Conservation (phyloP, 2,888 invertebrate species). For the Nomada goodeniana region DNA sequence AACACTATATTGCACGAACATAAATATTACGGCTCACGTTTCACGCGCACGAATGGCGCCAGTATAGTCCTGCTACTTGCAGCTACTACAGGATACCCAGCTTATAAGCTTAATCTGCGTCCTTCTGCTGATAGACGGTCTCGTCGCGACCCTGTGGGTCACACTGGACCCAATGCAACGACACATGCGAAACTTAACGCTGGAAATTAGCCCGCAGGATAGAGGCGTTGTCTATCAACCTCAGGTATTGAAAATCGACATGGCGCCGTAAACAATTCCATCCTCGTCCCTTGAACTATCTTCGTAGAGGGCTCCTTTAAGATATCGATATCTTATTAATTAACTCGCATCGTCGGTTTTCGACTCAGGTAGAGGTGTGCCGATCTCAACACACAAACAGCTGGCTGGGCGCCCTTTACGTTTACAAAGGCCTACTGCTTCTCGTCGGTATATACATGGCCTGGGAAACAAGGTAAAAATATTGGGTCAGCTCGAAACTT, state of each 20-base stretch:
- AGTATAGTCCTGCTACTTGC: conserved; percentile 59
- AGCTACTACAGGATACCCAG: conserved; percentile 95
- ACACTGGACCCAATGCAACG: conserved; percentile 94
- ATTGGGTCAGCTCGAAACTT: background rate
- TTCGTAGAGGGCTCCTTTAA: background rate
- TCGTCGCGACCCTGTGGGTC: conserved; percentile 94
- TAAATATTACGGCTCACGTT: background rate
- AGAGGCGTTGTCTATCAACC: conserved; percentile 94
- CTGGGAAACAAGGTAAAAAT: conserved; percentile 92
- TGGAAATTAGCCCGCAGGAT: conserved; percentile 91
- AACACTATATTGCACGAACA: background rate
- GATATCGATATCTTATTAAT: conserved; percentile 61
- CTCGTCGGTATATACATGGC: conserved; percentile 98
- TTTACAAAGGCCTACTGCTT: conserved; percentile 94
- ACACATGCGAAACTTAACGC: conserved; percentile 92
- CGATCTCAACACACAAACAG: conserved; percentile 94
- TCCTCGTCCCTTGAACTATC: background rate
- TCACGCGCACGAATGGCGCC: background rate
- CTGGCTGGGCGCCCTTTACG: conserved; percentile 96
- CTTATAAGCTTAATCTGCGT: conserved; percentile 93
- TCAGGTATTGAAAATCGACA: conserved; percentile 86
- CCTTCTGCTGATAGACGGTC: conserved; percentile 92
- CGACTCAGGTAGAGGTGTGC: conserved; percentile 92
- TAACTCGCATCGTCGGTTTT: conserved; percentile 74
- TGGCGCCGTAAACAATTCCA: background rate